A percentile compares a stretch with the other conserved stretches of the same genome.
Evolutionary conservation across 2,888 invertebrate genomes (phyloP).

Genomic region (Sphaerophoria taeniata): DNA sequence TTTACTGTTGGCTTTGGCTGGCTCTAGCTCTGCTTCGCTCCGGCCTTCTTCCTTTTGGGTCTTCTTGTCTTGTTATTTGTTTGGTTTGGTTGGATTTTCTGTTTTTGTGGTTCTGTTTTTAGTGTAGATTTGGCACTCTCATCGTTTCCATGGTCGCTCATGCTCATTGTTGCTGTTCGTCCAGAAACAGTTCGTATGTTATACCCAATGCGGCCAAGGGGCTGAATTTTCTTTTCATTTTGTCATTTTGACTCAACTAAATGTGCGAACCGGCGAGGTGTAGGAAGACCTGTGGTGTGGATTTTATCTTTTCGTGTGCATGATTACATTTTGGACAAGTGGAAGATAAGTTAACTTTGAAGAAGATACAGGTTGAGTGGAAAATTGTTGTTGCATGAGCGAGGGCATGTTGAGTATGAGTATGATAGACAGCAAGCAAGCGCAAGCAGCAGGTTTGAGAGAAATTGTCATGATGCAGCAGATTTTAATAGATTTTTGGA

Average conservation of each 20-base stretch:
- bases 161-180: too few species aligned
- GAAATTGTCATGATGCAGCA: constrained; percentile 37
- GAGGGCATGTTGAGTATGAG: too few species aligned
- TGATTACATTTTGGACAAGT: constrained; percentile 10
- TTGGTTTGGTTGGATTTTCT: not conserved
- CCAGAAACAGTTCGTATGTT: too few species aligned
- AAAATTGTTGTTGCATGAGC: not conserved
- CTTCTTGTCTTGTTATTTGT: not conserved
- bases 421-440: not conserved
- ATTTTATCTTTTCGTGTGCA: constrained; percentile 8
- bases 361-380: constrained; percentile 51
- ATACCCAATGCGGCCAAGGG: too few species aligned
- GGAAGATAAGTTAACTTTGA: not conserved
- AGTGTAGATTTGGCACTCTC: not conserved
- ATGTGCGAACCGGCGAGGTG: too few species aligned
- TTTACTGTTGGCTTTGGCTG: not conserved
- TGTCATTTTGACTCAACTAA: too few species aligned
- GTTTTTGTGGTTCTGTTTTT: not conserved
- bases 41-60: not conserved
- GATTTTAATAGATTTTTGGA: constrained; percentile 25
- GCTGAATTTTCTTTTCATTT: too few species aligned
- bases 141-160: too few species aligned
- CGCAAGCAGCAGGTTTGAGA: constrained; percentile 45
- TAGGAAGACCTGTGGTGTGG: constrained; percentile 22
- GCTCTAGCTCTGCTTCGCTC: not conserved